Evolutionary conservation across 2,888 invertebrate species (phyloP).

Genomic region (Zygogramma bicolorata): DNA sequence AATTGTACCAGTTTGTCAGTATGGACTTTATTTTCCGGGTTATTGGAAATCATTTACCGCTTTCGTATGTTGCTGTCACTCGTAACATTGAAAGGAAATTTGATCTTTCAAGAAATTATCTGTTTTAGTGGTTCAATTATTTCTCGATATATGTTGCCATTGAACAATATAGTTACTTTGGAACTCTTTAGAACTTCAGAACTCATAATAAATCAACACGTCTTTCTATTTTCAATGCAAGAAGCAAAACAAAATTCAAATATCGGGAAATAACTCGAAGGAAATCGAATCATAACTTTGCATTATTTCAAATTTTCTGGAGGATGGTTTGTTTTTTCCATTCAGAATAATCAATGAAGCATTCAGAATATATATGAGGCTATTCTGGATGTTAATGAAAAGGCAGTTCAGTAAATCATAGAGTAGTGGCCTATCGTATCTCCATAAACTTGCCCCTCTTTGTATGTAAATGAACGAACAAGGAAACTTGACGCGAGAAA

Average conservation of each 20-base stretch:
- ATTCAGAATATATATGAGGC: not conserved
- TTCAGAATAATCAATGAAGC: not conserved
- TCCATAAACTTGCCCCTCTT: slow-evolving; percentile 22
- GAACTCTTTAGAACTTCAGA: too few species aligned
- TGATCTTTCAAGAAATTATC: too few species aligned
- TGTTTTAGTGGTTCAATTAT: too few species aligned
- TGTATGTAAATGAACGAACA: slow-evolving; percentile 27
- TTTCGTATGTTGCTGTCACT: too few species aligned
- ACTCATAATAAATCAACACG: not conserved
- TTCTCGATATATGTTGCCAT: too few species aligned
- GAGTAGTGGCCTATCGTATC: not conserved
- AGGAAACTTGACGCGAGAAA: slow-evolving; percentile 29
- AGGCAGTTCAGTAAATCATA: not conserved
- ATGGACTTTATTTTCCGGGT: too few species aligned
- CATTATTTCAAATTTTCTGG: not conserved
- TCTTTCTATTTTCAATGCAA: not conserved
- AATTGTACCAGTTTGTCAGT: too few species aligned
- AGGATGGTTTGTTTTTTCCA: not conserved
- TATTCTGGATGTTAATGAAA: not conserved
- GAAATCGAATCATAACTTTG: not conserved
- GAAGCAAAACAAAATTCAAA: not conserved
- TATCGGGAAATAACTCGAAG: not conserved
- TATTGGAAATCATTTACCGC: too few species aligned
- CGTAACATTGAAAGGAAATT: too few species aligned
- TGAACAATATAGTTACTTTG: too few species aligned